These are phyloP conservation scores for Lamellibrachia satsuma DNA, from an alignment of 2,888 invertebrate species.

Conservation along the genomic window DNA sequence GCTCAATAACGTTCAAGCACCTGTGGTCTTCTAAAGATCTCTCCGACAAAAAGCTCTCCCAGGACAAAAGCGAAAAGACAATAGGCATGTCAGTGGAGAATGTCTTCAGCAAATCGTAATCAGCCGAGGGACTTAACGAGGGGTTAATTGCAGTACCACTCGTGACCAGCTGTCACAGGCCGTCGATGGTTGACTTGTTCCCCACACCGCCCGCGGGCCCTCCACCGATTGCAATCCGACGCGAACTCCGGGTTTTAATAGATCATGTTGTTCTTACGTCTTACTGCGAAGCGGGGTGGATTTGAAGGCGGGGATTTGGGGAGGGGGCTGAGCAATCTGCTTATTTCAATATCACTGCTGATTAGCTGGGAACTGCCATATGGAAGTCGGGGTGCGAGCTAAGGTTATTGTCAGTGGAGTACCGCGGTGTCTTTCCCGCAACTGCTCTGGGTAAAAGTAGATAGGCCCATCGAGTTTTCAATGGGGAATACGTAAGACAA, in stretches of 20 bases:
- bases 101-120: not conserved
- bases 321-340: not conserved
- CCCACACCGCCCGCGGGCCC: not conserved
- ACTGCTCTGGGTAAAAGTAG: not conserved
- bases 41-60: not conserved
- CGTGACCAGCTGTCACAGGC: not conserved
- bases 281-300: not conserved
- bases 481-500: not conserved
- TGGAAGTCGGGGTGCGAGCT: not conserved
- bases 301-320: conserved; percentile 8
- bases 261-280: not conserved
- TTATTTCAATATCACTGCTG: conserved; percentile 11
- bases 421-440: not conserved
- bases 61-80: not conserved
- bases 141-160: not conserved
- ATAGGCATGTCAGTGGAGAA: not conserved
- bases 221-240: not conserved
- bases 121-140: not conserved
- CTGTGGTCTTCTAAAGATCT: not conserved
- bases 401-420: not conserved
- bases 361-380: not conserved
- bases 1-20: not conserved
- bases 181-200: not conserved
- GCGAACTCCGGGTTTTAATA: not conserved
- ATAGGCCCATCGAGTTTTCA: not conserved